Base-by-base conservation (phyloP, 1,140 invertebrate species). In the Oryzaephilus surinamensis region DNA sequence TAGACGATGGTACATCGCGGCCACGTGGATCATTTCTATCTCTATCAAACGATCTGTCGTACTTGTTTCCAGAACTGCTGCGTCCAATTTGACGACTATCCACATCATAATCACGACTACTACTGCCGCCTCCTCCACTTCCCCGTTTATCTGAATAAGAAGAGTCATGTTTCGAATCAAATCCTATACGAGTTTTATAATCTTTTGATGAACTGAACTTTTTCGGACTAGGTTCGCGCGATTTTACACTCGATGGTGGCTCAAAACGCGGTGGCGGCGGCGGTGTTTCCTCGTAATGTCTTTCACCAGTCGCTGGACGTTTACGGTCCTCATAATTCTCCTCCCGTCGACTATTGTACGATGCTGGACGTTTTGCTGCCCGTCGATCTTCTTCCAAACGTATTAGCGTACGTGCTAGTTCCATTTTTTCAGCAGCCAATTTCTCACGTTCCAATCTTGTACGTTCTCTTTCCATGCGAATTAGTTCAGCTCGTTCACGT, bases 391-490 rank as follows among this genome's bases (percentile, higher is more conserved):
- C 62, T 48, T 68, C 65, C 26, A 61, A 51, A 7, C 55, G 34
- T 63, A 81, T 66, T 50, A 84, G 78, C 48, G 80, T 79, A 24
- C 84, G 70, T 56, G 87, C 81, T 23, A 89, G 57, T 54, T 92
- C 86, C 44, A 88, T 69, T 48, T 81, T 74, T 50, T 91, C 87
- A 31, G 83, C 65, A 54, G 89, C 85, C 14, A 92, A 63, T 55
- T 84, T 81, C 50, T 90, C 86, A 11, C 86, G 65, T 60, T 91
- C 87, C 27, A 86, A 52, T 41, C 79, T 75, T 55, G 88, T 82
- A 20, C 82, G 67, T 57, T 90, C 85, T 3, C 84, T 69, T 60
- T 92, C 86, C 32, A 90, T 56, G 29, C 80, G 73, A 32, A 88
- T 57, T 8, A 89, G 60, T 57, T 92, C 86, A 19, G 81, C 78